Evolutionary conservation across 2,888 invertebrate species (phyloP).

Genomic region (Dendrolimus pini): DNA sequence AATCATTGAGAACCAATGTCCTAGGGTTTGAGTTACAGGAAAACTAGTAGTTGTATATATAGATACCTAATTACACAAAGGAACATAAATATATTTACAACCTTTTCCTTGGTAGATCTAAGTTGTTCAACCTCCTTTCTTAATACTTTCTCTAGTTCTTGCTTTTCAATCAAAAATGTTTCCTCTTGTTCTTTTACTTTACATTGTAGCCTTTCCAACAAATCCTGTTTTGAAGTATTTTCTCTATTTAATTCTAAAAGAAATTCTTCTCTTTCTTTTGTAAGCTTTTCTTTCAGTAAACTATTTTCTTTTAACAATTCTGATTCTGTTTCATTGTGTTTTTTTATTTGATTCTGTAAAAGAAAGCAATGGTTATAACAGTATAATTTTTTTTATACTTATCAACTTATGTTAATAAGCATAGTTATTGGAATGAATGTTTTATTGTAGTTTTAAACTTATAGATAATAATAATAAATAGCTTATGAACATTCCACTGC

Average conservation of each 20-base stretch:
- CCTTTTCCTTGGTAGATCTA: constrained; percentile 61
- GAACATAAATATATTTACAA: constrained; percentile 10
- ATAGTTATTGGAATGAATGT: not conserved
- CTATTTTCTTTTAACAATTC: constrained; percentile 64
- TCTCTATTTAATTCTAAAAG: constrained; percentile 63
- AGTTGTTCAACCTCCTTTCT: constrained; percentile 55
- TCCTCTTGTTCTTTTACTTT: constrained; percentile 68
- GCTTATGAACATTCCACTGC: too few species aligned
- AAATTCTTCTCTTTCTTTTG: constrained; percentile 69
- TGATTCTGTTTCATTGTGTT: constrained; percentile 53
- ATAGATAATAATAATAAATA: not conserved
- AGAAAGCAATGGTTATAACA: not conserved
- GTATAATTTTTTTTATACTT: not conserved
- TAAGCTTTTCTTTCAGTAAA: constrained; percentile 57
- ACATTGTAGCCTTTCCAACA: constrained; percentile 62
- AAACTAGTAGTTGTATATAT: too few species aligned
- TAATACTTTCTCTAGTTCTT: constrained; percentile 49
- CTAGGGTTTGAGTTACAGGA: too few species aligned
- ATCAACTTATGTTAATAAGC: not conserved
- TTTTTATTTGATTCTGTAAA: constrained; percentile 54
- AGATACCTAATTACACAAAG: too few species aligned
- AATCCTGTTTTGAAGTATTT: constrained; percentile 68
- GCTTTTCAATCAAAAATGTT: constrained; percentile 54
- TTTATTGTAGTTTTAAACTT: not conserved
- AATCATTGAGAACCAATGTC: too few species aligned